phyloP scores from a whole-genome alignment of 2,888 invertebrate genomes.

The Lithosia quadra region DNA sequence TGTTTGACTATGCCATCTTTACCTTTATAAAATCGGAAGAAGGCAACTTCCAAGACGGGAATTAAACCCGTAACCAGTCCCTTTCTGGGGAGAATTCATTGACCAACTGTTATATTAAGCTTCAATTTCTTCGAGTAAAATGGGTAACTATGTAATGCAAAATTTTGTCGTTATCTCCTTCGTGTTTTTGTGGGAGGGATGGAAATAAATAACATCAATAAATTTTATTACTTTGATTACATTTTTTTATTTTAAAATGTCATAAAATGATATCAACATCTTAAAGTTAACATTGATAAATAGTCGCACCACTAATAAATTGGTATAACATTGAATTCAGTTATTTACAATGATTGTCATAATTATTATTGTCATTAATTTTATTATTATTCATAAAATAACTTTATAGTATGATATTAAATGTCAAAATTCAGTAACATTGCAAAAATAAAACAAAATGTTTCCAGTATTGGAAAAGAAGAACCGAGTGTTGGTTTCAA shows the following conservation, averaged over 20 bases:
- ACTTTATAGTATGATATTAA: constrained; percentile 27
- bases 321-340: constrained; percentile 69
- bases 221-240: constrained; percentile 64
- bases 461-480: constrained; percentile 9
- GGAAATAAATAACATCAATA: constrained; percentile 42
- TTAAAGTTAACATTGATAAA: constrained; percentile 85
- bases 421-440: constrained; percentile 26
- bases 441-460: constrained; percentile 21
- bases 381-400: constrained; percentile 32
- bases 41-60: neutral
- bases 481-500: neutral
- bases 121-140: no score
- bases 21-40: no score
- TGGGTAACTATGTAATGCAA: no score
- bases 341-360: constrained; percentile 76
- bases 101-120: neutral
- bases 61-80: neutral
- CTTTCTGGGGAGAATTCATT: neutral
- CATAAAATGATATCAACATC: constrained; percentile 87
- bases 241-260: constrained; percentile 84
- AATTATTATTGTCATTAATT: constrained; percentile 73
- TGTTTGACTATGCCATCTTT: no score
- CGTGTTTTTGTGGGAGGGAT: neutral
- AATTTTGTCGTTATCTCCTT: no score
- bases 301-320: constrained; percentile 68